Evolutionary conservation across 2,797 vertebrate genomes (phyloP).

Genomic region (Bradypodion pumilum): DNA sequence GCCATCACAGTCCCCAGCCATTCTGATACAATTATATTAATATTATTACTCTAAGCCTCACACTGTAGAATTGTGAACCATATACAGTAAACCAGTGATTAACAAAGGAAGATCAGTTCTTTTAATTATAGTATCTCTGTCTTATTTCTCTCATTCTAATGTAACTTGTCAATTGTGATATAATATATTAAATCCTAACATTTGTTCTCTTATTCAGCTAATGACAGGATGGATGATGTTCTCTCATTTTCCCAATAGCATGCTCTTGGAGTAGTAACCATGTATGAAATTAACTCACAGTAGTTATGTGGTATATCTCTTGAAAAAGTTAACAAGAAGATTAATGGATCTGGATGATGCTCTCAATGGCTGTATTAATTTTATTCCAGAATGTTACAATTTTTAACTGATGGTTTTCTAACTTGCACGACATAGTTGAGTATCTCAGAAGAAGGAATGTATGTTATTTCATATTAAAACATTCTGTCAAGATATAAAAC

Average conservation of each 20-base stretch:
- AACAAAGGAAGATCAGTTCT: constrained; percentile 5
- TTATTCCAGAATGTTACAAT: neutral
- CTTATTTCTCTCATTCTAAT: constrained; percentile 2
- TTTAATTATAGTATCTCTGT: neutral
- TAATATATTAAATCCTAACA: neutral
- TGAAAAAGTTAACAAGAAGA: constrained; percentile 33
- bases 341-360: constrained; percentile 24
- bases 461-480: neutral
- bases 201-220: constrained; percentile 11
- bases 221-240: neutral
- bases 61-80: neutral
- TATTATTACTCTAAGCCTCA: neutral
- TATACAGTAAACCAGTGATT: neutral
- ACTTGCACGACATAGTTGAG: neutral
- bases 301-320: constrained; percentile 11
- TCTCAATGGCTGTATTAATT: constrained; percentile 20
- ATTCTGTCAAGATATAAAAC: neutral
- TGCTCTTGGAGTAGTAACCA: constrained; percentile 21
- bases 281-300: constrained; percentile 28
- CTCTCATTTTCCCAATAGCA: neutral
- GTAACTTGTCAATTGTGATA: constrained; percentile 21
- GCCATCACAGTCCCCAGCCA: too few relatives aligned
- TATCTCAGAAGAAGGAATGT: neutral
- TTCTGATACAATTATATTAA: neutral
- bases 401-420: neutral